phyloP scores from a whole-genome alignment of 2,888 invertebrate species.

The Alviniconcha strummeri region DNA sequence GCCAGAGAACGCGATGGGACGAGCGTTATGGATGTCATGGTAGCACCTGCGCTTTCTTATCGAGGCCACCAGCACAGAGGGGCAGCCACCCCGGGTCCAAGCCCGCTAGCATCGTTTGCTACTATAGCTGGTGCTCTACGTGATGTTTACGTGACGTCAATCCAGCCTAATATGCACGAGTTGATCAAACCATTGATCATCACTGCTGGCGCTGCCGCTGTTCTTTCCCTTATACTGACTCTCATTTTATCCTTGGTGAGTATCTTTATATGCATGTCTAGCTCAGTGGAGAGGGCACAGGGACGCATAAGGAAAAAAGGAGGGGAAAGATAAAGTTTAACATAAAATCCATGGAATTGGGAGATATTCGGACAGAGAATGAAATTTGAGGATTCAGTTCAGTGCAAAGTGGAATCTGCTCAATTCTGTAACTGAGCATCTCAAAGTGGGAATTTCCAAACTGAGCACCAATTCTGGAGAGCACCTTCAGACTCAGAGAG shows the following conservation, averaged over 20 bases:
- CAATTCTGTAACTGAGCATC: no score
- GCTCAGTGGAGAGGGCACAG: not conserved
- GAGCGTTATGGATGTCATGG: not conserved
- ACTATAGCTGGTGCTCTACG: constrained; percentile 24
- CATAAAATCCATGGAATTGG: no score
- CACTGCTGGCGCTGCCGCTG: constrained; percentile 12
- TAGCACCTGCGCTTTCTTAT: not conserved
- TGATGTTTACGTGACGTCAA: constrained; percentile 22
- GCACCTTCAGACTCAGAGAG: no score
- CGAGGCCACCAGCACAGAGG: not conserved
- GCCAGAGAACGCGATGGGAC: constrained; percentile 5
- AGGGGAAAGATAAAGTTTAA: not conserved
- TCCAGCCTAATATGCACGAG: constrained; percentile 28
- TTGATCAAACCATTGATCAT: constrained; percentile 24
- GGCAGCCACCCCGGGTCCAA: not conserved
- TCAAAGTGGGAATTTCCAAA: no score
- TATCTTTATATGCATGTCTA: not conserved
- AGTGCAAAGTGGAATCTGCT: no score
- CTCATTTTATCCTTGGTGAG: constrained; percentile 11
- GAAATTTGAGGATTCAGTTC: no score
- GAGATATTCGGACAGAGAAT: no score
- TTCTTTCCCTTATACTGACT: constrained; percentile 16
- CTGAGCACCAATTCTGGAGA: no score
- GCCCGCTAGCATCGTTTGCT: constrained; percentile 16
- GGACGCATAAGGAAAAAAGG: not conserved